These are phyloP conservation scores for Gastrophysa polygoni DNA, from an alignment of 2,888 invertebrate genomes.

Conservation along the genomic window DNA sequence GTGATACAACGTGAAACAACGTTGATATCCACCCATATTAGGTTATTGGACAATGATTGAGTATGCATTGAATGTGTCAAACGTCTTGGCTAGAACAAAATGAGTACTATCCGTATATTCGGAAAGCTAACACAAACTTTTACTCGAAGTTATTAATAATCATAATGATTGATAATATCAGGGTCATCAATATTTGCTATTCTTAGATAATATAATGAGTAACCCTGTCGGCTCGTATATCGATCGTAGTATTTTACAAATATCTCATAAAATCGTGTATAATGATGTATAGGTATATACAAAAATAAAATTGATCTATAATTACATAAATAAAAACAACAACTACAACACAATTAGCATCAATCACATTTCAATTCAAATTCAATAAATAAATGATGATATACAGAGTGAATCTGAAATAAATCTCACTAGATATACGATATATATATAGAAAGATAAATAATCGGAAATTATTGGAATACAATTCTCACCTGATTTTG, in stretches of 20 bases:
- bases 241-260: conserved; percentile 10
- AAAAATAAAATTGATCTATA: conserved; percentile 34
- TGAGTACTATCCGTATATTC: no score
- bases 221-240: conserved; percentile 13
- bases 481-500: no score
- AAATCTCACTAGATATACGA: neutral
- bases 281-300: conserved; percentile 27
- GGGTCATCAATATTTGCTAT: neutral
- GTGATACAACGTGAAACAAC: no score
- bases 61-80: no score
- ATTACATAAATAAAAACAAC: conserved; percentile 27
- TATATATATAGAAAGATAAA: neutral
- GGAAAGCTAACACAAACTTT: neutral
- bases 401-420: neutral
- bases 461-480: neutral
- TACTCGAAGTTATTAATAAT: neutral
- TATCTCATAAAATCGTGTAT: conserved; percentile 1
- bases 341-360: conserved; percentile 23
- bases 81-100: no score
- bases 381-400: conserved; percentile 25
- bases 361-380: conserved; percentile 30
- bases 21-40: no score
- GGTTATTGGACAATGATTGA: no score
- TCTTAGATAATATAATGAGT: neutral
- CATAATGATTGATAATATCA: neutral